These are phyloP conservation scores for Lithophane semibrunnea DNA, from an alignment of 2,888 invertebrate species.

Conservation along the genomic window DNA sequence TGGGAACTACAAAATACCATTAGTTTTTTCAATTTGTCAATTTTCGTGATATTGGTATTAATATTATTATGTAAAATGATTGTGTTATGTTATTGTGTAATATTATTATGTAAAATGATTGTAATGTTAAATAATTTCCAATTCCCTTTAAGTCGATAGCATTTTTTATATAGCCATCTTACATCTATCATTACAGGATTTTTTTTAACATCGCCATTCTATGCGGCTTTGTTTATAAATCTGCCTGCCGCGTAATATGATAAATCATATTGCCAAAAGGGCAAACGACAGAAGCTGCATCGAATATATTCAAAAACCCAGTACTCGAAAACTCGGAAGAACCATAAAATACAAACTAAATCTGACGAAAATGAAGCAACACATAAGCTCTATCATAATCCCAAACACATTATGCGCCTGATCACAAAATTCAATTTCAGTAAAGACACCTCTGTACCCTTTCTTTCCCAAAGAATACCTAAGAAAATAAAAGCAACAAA, in stretches of 20 bases:
- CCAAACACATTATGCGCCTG: slow-evolving; percentile 44
- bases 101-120: neutral
- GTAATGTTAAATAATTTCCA: neutral
- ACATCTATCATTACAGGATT: neutral
- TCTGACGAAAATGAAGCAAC: slow-evolving; percentile 27
- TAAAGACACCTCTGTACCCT: slow-evolving; percentile 52
- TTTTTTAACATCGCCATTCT: neutral
- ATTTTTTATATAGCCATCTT: neutral
- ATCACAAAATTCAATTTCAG: slow-evolving; percentile 57
- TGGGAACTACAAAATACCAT: neutral
- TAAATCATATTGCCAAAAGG: neutral
- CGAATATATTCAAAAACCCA: neutral
- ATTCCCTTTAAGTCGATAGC: neutral
- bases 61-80: neutral
- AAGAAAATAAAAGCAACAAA: slow-evolving; percentile 68
- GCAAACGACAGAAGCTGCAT: neutral
- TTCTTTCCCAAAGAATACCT: slow-evolving; percentile 50
- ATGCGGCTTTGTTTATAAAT: neutral
- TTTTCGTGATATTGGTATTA: neutral
- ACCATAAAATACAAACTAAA: slow-evolving; percentile 5
- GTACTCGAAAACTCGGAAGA: no score
- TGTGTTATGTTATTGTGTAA: no score
- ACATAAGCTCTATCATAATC: slow-evolving; percentile 45
- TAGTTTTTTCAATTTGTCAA: neutral
- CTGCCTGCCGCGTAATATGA: neutral